Percentiles rank a stretch among this genome's conserved stretches.
Conservation (phyloP, 2,888 invertebrate genomes). For the Sarcophaga caerulescens region DNA sequence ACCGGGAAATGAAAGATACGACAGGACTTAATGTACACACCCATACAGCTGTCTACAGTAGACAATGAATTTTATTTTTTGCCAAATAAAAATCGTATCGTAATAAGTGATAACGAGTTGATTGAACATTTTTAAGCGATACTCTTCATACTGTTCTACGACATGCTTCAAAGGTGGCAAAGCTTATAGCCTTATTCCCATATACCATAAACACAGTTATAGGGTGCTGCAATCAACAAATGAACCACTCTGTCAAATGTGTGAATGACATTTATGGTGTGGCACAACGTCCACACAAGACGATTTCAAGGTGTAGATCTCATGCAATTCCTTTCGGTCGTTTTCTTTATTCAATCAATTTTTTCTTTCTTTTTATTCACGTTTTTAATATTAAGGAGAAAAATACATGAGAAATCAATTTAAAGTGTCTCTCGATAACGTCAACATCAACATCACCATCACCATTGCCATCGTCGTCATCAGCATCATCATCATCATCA, state of each 20-base stretch:
- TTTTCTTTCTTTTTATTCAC: background rate
- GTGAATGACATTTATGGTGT: conserved; percentile 58
- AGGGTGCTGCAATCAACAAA: conserved; percentile 14
- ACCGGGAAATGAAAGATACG: too few species aligned
- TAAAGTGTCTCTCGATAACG: conserved; percentile 77
- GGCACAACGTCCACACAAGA: conserved; percentile 58
- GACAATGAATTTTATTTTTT: too few species aligned
- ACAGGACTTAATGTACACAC: too few species aligned
- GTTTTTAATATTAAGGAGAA: conserved; percentile 50
- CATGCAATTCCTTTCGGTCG: conserved; percentile 26
- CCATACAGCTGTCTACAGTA: too few species aligned
- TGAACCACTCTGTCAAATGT: conserved; percentile 62
- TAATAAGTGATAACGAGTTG: too few species aligned
- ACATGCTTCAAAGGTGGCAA: too few species aligned
- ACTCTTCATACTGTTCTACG: too few species aligned
- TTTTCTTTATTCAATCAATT: conserved; percentile 22
- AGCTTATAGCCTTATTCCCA: too few species aligned
- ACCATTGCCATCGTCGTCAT: background rate
- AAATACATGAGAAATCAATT: conserved; percentile 70
- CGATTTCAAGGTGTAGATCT: conserved; percentile 52
- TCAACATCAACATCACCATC: conserved; percentile 72
- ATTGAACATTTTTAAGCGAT: too few species aligned
- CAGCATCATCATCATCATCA: conserved; percentile 32
- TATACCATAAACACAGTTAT: background rate
- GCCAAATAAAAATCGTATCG: too few species aligned